phyloP scores from a whole-genome alignment of 1,140 invertebrate species.

The Drosophila nigromelanica region DNA sequence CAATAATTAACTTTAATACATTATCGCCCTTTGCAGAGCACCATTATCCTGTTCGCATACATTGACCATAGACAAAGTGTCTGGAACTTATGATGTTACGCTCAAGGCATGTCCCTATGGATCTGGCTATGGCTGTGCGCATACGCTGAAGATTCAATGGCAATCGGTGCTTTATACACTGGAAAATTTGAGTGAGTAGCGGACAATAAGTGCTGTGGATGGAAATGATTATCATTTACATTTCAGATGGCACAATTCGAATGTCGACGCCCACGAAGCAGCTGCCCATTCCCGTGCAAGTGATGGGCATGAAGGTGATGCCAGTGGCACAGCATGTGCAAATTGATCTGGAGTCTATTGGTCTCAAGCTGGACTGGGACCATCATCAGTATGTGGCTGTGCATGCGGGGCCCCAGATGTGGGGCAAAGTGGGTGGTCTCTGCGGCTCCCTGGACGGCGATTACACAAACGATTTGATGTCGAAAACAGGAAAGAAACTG shows the following conservation, averaged over 20 bases:
- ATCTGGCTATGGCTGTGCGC: conserved; percentile 84
- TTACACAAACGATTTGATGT: conserved; percentile 88
- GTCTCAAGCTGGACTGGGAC: conserved; percentile 91
- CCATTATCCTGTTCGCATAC: conserved; percentile 87
- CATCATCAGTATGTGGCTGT: conserved; percentile 86
- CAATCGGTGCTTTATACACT: conserved; percentile 89
- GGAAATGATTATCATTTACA: neutral
- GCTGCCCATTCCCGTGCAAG: conserved; percentile 87
- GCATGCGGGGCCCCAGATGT: conserved; percentile 88
- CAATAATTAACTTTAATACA: neutral
- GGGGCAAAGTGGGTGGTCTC: conserved; percentile 91
- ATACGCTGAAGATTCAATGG: conserved; percentile 87
- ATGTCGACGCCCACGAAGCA: conserved; percentile 85
- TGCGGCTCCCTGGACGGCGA: conserved; percentile 92
- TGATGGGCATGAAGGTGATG: conserved; percentile 88
- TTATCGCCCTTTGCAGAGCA: conserved; percentile 83
- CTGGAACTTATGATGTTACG: conserved; percentile 88
- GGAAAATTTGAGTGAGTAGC: conserved; percentile 84
- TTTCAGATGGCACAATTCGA: conserved; percentile 85
- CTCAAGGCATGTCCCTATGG: conserved; percentile 85
- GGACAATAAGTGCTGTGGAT: neutral
- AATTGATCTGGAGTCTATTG: conserved; percentile 87
- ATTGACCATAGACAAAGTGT: conserved; percentile 87
- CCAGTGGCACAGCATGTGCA: conserved; percentile 88
- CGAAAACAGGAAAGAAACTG: conserved; percentile 85